Percentiles rank a stretch among this genome's conserved stretches.
phyloP scores from a whole-genome alignment of 2,888 invertebrate species.

The Mactromeris polynyma region DNA sequence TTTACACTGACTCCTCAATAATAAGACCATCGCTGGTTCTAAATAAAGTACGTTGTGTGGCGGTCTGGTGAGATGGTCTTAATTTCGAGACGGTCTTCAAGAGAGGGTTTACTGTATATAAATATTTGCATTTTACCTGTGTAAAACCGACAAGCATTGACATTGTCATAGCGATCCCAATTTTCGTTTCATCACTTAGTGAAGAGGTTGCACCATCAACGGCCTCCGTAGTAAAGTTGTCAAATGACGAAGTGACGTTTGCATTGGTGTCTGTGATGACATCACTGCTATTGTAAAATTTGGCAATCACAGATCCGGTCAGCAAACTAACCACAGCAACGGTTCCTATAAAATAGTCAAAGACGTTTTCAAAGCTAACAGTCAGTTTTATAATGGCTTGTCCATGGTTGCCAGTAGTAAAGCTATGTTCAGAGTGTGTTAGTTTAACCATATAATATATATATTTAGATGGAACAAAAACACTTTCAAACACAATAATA shows the following conservation, averaged over 20 bases:
- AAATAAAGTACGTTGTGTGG: too few species aligned
- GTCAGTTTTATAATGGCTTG: too few species aligned
- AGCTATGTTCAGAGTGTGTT: too few species aligned
- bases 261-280: neutral
- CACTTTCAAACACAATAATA: too few species aligned
- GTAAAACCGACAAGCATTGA: conserved; percentile 63
- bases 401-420: too few species aligned
- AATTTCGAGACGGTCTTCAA: too few species aligned
- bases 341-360: conserved; percentile 76
- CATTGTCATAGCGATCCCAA: conserved; percentile 63
- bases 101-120: too few species aligned
- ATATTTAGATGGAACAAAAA: too few species aligned
- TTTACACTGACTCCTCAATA: too few species aligned
- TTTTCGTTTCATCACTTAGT: conserved; percentile 50
- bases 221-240: conserved; percentile 17
- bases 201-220: neutral
- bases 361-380: neutral
- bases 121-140: conserved; percentile 52
- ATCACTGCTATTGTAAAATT: conserved; percentile 50
- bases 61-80: too few species aligned
- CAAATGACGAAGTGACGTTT: neutral
- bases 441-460: too few species aligned
- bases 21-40: too few species aligned
- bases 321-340: conserved; percentile 86
- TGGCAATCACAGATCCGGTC: conserved; percentile 80